Evolutionary conservation across 2,888 invertebrate species (phyloP).

Genomic region (Allophyes oxyacanthae): DNA sequence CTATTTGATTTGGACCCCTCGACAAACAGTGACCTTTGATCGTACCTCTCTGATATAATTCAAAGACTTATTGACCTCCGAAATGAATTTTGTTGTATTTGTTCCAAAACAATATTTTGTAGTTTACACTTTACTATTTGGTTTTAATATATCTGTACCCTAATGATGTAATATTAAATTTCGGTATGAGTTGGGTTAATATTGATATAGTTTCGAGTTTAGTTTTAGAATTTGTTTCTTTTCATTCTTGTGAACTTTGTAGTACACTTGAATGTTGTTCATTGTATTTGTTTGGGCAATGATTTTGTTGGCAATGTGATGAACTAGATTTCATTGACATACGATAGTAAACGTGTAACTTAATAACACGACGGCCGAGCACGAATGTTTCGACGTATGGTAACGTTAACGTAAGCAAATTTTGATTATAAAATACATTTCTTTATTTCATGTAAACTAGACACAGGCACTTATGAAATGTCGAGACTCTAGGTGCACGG

Average conservation of each 20-base stretch:
- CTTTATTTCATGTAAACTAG: too few species aligned
- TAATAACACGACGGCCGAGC: too few species aligned
- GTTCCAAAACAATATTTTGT: constrained; percentile 44
- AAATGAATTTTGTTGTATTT: constrained; percentile 58
- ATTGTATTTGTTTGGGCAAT: neutral
- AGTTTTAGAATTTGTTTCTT: constrained; percentile 18
- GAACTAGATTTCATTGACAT: neutral
- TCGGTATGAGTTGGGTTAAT: constrained; percentile 19
- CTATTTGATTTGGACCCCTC: constrained; percentile 62
- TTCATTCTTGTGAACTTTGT: constrained; percentile 22
- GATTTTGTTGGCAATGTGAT: constrained; percentile 1
- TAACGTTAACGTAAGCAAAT: too few species aligned
- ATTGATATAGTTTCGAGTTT: constrained; percentile 25
- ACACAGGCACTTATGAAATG: too few species aligned
- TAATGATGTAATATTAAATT: constrained; percentile 20
- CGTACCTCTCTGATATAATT: constrained; percentile 51
- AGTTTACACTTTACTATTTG: constrained; percentile 32
- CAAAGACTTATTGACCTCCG: constrained; percentile 56
- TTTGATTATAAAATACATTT: too few species aligned
- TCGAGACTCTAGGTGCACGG: too few species aligned
- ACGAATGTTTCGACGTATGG: too few species aligned
- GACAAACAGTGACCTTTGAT: constrained; percentile 61
- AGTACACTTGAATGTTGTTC: constrained; percentile 4
- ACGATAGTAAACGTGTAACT: too few species aligned
- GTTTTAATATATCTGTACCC: constrained; percentile 24